phyloP scores from a whole-genome alignment of 2,888 invertebrate species.

The Corythucha ciliata region DNA sequence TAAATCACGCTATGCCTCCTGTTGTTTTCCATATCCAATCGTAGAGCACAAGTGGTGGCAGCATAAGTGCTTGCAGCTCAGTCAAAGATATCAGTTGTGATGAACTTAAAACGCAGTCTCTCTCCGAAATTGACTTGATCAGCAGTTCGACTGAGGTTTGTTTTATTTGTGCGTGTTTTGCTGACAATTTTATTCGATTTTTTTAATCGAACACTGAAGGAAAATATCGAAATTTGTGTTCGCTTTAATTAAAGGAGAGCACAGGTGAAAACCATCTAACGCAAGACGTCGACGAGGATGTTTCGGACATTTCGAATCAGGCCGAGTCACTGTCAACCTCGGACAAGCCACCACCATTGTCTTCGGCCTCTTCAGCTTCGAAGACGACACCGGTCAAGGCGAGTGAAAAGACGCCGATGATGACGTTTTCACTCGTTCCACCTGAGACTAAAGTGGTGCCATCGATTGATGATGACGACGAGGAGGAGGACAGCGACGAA shows the following conservation, averaged over 20 bases:
- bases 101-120: conserved; percentile 9
- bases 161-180: no score
- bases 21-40: no score
- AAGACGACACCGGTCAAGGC: background rate
- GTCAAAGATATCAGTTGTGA: conserved; percentile 18
- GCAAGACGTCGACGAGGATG: background rate
- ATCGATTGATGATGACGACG: no score
- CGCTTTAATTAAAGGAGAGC: background rate
- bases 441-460: no score
- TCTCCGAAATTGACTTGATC: conserved; percentile 14
- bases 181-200: no score
- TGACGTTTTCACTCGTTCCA: no score
- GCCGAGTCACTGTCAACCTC: background rate
- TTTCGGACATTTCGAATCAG: no score
- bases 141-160: background rate
- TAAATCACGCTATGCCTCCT: no score
- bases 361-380: background rate
- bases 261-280: background rate
- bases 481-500: conserved; percentile 50
- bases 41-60: conserved; percentile 18
- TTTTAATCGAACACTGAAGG: background rate
- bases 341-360: background rate
- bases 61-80: conserved; percentile 20
- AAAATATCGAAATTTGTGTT: background rate
- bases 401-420: background rate